A percentile compares a stretch with the other conserved stretches of the same genome.
Evolutionary conservation across 2,888 invertebrate species (phyloP).

Genomic region (Cerastis rubricosa): DNA sequence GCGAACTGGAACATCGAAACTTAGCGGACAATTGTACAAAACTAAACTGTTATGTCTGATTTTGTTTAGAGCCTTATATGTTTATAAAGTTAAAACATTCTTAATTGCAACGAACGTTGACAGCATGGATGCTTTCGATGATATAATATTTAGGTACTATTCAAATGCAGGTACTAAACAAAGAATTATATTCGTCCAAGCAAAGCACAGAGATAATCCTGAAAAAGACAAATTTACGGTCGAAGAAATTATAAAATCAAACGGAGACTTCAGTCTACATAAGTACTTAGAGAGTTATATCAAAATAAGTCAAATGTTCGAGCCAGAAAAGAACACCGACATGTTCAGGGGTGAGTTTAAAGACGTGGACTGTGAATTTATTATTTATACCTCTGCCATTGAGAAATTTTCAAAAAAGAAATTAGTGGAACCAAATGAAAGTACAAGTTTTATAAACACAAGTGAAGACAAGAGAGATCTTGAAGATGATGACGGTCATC

Average conservation of each 20-base stretch:
- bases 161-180: conserved; percentile 29
- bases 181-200: conserved; percentile 62
- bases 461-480: not conserved
- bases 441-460: conserved; percentile 41
- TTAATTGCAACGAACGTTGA: conserved; percentile 53
- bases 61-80: conserved; percentile 53
- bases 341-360: conserved; percentile 44
- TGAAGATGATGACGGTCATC: not conserved
- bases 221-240: conserved; percentile 45
- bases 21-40: conserved; percentile 64
- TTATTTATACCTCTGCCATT: conserved; percentile 58
- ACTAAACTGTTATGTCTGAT: conserved; percentile 62
- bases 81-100: conserved; percentile 44
- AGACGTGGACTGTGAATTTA: conserved; percentile 47
- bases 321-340: conserved; percentile 11
- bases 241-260: conserved; percentile 42
- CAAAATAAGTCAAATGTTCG: conserved; percentile 46
- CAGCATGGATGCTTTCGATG: conserved; percentile 63
- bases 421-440: conserved; percentile 5
- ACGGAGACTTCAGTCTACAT: conserved; percentile 49
- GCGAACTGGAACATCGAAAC: conserved; percentile 51
- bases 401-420: conserved; percentile 42
- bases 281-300: conserved; percentile 59
- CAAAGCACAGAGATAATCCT: conserved; percentile 59
- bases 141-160: conserved; percentile 61